Evolutionary conservation across 2,888 invertebrate species (phyloP).

Genomic region (Xestia sexstrigata): DNA sequence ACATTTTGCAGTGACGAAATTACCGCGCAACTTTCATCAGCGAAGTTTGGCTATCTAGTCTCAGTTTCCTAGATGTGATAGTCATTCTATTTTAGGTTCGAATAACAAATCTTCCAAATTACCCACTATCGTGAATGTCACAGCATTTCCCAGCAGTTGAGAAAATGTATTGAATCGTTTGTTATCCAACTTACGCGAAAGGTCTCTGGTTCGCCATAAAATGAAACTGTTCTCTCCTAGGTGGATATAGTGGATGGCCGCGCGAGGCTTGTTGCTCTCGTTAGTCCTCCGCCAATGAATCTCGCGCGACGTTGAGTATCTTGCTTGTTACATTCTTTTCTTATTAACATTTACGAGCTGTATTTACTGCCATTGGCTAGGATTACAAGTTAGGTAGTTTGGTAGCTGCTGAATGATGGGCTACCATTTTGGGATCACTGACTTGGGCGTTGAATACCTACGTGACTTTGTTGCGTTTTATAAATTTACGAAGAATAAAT

Average conservation of each 20-base stretch:
- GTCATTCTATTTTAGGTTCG: not conserved
- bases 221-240: slow-evolving; percentile 22
- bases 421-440: not conserved
- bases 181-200: slow-evolving; percentile 30
- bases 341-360: slow-evolving; percentile 46
- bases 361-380: slow-evolving; percentile 39
- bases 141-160: slow-evolving; percentile 1
- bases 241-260: slow-evolving; percentile 24
- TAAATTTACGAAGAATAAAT: not conserved
- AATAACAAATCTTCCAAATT: not conserved
- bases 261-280: slow-evolving; percentile 44
- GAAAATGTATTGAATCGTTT: slow-evolving; percentile 34
- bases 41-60: not conserved
- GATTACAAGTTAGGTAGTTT: slow-evolving; percentile 12
- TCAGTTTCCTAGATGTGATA: not conserved
- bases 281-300: slow-evolving; percentile 48
- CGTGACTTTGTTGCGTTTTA: not conserved
- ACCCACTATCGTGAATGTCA: not conserved
- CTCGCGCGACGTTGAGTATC: slow-evolving; percentile 45
- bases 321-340: slow-evolving; percentile 57
- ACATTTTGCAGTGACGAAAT: not conserved
- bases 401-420: slow-evolving; percentile 11
- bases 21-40: not conserved
- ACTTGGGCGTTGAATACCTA: not conserved
- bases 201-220: slow-evolving; percentile 29